Evolutionary conservation across 2,888 invertebrate genomes (phyloP), one percentile per base, ranked within the genome.

Genomic region (Eremobia ochroleuca): DNA sequence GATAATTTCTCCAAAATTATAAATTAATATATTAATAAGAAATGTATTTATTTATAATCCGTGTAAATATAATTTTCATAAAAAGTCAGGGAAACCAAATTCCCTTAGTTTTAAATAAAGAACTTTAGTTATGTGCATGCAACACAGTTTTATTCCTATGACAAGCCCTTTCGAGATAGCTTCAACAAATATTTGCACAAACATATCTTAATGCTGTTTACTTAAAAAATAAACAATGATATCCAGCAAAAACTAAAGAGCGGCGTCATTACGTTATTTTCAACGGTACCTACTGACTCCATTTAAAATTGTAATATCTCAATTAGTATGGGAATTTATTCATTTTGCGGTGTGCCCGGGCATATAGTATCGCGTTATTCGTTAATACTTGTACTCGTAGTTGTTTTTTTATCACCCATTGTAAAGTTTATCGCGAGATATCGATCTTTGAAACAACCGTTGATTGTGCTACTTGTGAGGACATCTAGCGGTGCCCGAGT

Each of bases 281-380:
- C 34, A 87, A 75, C 85, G 62, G 82, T 73, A 55, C n/a, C n/a
- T n/a, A n/a, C 62, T 46, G 61, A 61, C 61, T 71, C 2, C 37
- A 87, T 86, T 85, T 85, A 61, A 77, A 85, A 81, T 87, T 87
- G 43, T 81, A 89, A 88, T 88, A 65, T 31, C 64, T 58, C 25
- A 8, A 76, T 88, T 82, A 68, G 58, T 80, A 88, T 85, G 82
- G 34, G 66, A 85, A 82, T 85, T 83, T 88, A 87, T 87, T 78
- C 87, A 72, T 73, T 76, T 55, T 13, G 64, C 31, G 52, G 37
- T 69, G 40, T 65, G 40, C 15, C 46, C 49, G 49, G 25, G 37
- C 52, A 46, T 62, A 25, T 18, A 64, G 49, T 75, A 81, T 67
- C 13, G n/a, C n/a, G 31, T 71, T 77, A 77, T 75, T 73, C n/a